Evolutionary conservation across 2,113 vertebrate species (phyloP).

Genomic region (Neotragus pygmaeus): DNA sequence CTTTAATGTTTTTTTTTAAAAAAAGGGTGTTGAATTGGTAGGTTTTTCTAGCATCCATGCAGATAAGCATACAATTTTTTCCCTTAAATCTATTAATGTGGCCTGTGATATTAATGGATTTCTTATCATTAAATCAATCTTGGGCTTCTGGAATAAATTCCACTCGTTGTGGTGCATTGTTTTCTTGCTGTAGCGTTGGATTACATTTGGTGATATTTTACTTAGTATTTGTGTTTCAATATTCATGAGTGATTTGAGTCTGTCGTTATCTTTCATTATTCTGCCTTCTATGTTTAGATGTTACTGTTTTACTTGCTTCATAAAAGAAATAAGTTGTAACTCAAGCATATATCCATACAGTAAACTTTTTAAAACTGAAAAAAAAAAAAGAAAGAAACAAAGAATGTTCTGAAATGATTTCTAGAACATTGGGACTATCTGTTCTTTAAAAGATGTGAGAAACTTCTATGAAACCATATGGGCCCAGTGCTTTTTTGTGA

Average conservation of each 20-base stretch:
- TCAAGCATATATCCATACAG: not conserved
- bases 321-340: not conserved
- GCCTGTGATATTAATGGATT: not conserved
- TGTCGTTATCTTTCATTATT: not conserved
- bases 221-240: not conserved
- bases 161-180: not conserved
- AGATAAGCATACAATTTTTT: not conserved
- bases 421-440: not conserved
- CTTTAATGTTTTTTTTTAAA: not conserved
- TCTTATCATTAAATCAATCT: not conserved
- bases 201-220: not conserved
- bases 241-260: not conserved
- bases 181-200: not conserved
- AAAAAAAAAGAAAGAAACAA: not conserved
- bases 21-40: not conserved
- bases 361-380: not conserved
- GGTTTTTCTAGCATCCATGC: not conserved
- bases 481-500: not conserved
- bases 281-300: not conserved
- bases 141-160: not conserved
- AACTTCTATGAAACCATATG: not conserved
- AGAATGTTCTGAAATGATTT: not conserved
- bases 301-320: not conserved
- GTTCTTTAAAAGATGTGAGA: not conserved
- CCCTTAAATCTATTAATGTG: not conserved